Conservation (phyloP, 2,113 vertebrate genomes). For the Maccullochella peelii region DNA sequence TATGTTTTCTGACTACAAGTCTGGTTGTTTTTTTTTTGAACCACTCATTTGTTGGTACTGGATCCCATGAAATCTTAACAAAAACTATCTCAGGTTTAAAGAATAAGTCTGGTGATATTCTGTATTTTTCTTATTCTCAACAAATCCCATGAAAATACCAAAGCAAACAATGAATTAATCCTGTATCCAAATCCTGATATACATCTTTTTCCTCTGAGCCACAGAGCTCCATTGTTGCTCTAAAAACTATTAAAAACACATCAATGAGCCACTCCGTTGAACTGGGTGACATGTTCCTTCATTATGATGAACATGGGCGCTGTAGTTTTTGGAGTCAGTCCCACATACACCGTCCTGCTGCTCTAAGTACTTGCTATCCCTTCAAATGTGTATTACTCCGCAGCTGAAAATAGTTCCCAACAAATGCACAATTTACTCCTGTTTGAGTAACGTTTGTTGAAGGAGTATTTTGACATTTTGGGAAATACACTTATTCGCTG, state of each 20-base stretch:
- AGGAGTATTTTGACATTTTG: neutral
- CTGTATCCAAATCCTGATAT: neutral
- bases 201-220: no score
- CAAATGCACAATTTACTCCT: neutral
- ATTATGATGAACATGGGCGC: neutral
- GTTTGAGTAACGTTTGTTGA: neutral
- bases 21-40: neutral
- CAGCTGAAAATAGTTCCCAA: neutral
- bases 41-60: neutral
- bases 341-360: neutral
- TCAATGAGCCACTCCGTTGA: no score
- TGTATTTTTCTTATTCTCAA: neutral
- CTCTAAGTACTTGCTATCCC: neutral
- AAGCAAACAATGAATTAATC: neutral
- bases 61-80: constrained; percentile 8
- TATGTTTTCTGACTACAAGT: neutral
- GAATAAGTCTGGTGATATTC: no score
- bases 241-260: no score
- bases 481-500: neutral
- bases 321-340: neutral
- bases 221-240: no score
- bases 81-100: neutral
- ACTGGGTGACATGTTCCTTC: no score
- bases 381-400: neutral
- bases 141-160: neutral